Conservation (phyloP, 2,888 invertebrate genomes). For the Hyles lineata region DNA sequence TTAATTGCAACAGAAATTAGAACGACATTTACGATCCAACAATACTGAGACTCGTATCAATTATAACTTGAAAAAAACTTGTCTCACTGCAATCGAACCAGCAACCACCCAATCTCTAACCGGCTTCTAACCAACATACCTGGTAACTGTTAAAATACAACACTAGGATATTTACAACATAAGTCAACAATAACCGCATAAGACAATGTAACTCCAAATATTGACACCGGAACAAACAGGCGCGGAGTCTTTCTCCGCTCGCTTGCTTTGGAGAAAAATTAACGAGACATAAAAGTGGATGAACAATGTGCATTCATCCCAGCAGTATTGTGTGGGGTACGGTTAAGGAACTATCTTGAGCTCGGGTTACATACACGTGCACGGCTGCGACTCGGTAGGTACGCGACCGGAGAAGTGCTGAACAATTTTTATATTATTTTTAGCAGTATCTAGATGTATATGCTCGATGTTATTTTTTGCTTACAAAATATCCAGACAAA, state of each 20-base stretch:
- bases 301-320: conserved; percentile 22
- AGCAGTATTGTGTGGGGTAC: conserved; percentile 8
- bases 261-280: conserved; percentile 19
- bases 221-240: conserved; percentile 25
- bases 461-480: neutral
- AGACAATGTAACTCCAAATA: conserved; percentile 20
- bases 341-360: conserved; percentile 1
- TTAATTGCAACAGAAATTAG: no score
- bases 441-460: neutral
- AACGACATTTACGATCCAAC: no score
- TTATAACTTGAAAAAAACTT: no score
- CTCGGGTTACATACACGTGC: conserved; percentile 38
- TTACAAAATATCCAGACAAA: no score
- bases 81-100: no score
- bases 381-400: conserved; percentile 13
- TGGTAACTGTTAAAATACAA: neutral
- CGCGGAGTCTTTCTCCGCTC: neutral
- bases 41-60: no score
- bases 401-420: neutral
- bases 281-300: conserved; percentile 25
- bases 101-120: no score
- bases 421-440: neutral
- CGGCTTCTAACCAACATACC: neutral
- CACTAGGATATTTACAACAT: conserved; percentile 2
- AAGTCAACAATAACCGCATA: neutral